Evolutionary conservation across 2,797 vertebrate genomes (phyloP), one percentile per base, ranked within the genome.

Genomic region (Acanthiza pusilla): DNA sequence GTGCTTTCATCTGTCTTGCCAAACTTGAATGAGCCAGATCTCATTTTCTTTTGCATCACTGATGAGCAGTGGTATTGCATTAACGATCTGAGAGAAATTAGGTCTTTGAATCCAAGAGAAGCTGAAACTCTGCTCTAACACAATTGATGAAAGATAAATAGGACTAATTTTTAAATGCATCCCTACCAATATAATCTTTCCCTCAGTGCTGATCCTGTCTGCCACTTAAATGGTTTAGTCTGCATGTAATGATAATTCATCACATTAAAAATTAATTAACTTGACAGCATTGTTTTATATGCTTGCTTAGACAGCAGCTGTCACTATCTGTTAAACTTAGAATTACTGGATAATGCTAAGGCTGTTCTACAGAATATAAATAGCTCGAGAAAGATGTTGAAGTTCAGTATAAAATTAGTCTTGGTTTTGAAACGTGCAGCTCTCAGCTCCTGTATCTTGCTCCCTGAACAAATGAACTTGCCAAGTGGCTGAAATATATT

Each of bases 201-300:
- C 60, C 55, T n/a, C 15, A 76, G 62, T 55, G 80, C 73, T 72
- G 81, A 38, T 66, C 72, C 84, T 45, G 63, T 63, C 87, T 94
- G 5, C 70, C 32, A 36, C 75, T 92, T 75, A 83, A 93, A 54
- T 72, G 79, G n/a, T 70, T 82, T 65, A 47, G 74, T 78, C 88
- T 85, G 78, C 68, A 74, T 13, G 40, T 54, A 92, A 89, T 57
- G 67, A 92, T 92, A 93, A 94, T 79, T 89, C 45, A 85, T 91
- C 22, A 30, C 60, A 90, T 94, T 93, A 91, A 93, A 95, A 90
- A 95, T 92, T 81, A 83, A 86, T 94, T 86, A 75, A 63, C 74
- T 91, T 63, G 88, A 94, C 95, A 93, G 71, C 77, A 74, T 67
- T 88, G 89, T 82, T 93, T 94, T 95, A 72, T 94, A 91, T 95